Percentiles rank a stretch among this genome's conserved stretches.
Evolutionary conservation across 1,140 invertebrate species (phyloP).

Genomic region (Ridgeia piscesae): DNA sequence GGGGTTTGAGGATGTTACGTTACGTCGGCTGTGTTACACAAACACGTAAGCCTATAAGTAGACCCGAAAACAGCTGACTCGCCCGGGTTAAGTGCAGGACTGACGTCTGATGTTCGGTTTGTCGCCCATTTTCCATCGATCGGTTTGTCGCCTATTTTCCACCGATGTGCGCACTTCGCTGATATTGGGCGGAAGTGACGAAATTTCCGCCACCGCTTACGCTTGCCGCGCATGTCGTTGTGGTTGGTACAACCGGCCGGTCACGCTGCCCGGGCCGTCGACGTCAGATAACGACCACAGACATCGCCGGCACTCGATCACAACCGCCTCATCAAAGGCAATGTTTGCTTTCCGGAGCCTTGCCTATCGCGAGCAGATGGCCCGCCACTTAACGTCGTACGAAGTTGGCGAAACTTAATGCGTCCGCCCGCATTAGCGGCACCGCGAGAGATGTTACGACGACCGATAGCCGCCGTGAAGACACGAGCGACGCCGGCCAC

Average conservation of each 20-base stretch:
- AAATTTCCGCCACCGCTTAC: neutral
- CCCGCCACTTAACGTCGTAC: neutral
- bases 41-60: neutral
- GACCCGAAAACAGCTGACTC: neutral
- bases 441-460: neutral
- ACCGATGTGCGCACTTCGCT: neutral
- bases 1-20: neutral
- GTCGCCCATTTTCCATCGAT: neutral
- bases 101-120: neutral
- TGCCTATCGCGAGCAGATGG: neutral
- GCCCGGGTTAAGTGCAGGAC: neutral
- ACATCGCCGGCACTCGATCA: neutral
- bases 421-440: neutral
- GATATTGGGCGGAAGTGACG: neutral
- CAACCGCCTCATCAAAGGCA: neutral
- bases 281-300: neutral
- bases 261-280: neutral
- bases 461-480: conserved; percentile 2
- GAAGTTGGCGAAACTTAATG: neutral
- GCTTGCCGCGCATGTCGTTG: neutral
- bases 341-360: neutral
- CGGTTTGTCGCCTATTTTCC: neutral
- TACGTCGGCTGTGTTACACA: neutral
- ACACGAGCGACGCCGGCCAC: neutral
- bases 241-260: neutral